Evolutionary conservation across 2,113 vertebrate species (phyloP), one percentile per base, ranked within the genome.

Genomic region (Xiphias gladius): DNA sequence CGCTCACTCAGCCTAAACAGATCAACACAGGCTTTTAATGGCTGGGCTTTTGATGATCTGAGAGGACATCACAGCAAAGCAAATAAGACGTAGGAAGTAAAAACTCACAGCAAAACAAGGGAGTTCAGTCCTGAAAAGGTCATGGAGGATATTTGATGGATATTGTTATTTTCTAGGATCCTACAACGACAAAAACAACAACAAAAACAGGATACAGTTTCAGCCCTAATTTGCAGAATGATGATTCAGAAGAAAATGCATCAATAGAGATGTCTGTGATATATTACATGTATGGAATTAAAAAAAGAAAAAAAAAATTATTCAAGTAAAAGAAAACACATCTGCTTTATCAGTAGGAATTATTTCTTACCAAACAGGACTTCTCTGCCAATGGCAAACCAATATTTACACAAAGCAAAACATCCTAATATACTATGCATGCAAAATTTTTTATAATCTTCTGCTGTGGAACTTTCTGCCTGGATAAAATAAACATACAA

Each of bases 121-220:
- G 97, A 99, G 92, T 95, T 95, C 65, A 99, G 94, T 74, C 98
- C 97, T 9, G 97, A 96, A 92, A 99, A 99, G 22, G 96, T 97
- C 85, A 94, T 86, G 28, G 97, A 93, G n/a, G 96, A 97, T 74
- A 99, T 95, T 63, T 94, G 95, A 88, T 89, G 96, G 90, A 99
- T 96, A 75, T 94, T 96, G 91, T 99, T 99, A 89, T 98, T 97
- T 94, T 99, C 97, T 83, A 99, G 95, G 88, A 99, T 96, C 87
- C 98, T 99, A 81, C 28, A 90, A 70, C 9, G 79, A 76, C 4
- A 48, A 76, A 1, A 48, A 48, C 17, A 52, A 54, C 32, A 30
- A 20, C 72, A 86, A 81, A 41, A 57, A 84, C 8, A 79, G 7
- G 28, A 54, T 46, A 30, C 17, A 70, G 37, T 80, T 61, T 86